phyloP scores from a whole-genome alignment of 2,888 invertebrate species.

The Junonia oenone region DNA sequence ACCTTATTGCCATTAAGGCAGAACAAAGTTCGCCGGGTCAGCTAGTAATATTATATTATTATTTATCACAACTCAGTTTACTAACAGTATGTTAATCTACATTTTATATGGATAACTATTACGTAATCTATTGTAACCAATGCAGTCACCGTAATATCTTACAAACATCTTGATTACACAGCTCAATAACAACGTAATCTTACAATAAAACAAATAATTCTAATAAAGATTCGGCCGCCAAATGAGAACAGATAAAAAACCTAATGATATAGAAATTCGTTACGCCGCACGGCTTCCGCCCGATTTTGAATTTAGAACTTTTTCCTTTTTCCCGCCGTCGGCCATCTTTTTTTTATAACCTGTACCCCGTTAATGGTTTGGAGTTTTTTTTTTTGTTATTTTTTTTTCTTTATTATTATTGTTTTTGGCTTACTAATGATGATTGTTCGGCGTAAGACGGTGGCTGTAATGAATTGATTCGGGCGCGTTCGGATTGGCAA shows the following conservation, averaged over 20 bases:
- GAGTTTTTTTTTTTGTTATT: slow-evolving; percentile 32
- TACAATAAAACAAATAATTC: slow-evolving; percentile 47
- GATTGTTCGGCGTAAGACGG: slow-evolving; percentile 48
- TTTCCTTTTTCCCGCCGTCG: slow-evolving; percentile 44
- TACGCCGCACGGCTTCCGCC: slow-evolving; percentile 65
- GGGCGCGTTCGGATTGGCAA: slow-evolving; percentile 26
- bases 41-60: no score
- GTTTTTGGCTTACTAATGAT: slow-evolving; percentile 50
- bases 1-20: no score
- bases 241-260: slow-evolving; percentile 51
- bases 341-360: slow-evolving; percentile 34
- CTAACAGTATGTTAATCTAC: no score
- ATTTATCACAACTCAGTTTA: no score
- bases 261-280: slow-evolving; percentile 71
- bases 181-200: slow-evolving; percentile 28
- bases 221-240: slow-evolving; percentile 43
- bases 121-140: not conserved
- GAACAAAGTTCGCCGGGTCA: no score
- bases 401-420: slow-evolving; percentile 45
- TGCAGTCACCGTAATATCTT: not conserved
- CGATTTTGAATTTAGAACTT: slow-evolving; percentile 64
- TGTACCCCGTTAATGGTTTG: slow-evolving; percentile 42
- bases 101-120: not conserved
- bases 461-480: slow-evolving; percentile 50
- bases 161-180: slow-evolving; percentile 1